A percentile compares a stretch with the other conserved stretches of the same genome.
phyloP scores from a whole-genome alignment of 2,113 vertebrate genomes.

The Nymphicus hollandicus region DNA sequence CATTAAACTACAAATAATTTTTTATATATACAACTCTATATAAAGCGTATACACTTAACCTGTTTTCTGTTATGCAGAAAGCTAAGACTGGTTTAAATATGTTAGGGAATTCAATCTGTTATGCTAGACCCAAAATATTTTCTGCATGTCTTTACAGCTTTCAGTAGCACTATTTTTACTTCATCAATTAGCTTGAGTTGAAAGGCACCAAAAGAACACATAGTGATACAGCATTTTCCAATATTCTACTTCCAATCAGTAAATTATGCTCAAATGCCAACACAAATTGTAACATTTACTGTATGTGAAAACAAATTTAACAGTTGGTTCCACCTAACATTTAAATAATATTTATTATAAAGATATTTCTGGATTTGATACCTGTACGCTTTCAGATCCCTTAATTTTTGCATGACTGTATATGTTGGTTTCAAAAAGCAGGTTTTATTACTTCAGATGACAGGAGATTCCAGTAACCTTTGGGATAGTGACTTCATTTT shows the following conservation, averaged over 20 bases:
- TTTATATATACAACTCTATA: not conserved
- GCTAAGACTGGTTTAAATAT: not conserved
- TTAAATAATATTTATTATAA: constrained; percentile 43
- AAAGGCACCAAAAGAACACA: not conserved
- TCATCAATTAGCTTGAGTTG: constrained; percentile 10
- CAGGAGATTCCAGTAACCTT: constrained; percentile 35
- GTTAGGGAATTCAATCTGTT: not conserved
- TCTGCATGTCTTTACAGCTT: not conserved
- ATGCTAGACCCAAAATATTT: not conserved
- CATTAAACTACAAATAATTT: not conserved
- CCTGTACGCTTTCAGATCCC: not conserved
- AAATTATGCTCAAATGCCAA: constrained; percentile 41
- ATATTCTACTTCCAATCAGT: constrained; percentile 10
- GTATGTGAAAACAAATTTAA: constrained; percentile 20
- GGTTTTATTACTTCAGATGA: constrained; percentile 48
- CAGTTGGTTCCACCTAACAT: constrained; percentile 22
- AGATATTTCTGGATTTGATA: not conserved
- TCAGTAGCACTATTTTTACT: not conserved
- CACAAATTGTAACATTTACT: constrained; percentile 15
- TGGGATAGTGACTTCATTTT: constrained; percentile 51
- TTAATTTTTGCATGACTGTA: not conserved
- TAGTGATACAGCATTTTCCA: constrained; percentile 36
- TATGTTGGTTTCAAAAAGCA: constrained; percentile 19
- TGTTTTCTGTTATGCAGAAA: not conserved
- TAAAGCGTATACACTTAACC: not conserved